Conservation (phyloP, 2,797 vertebrate species). For the Platalea minor region DNA sequence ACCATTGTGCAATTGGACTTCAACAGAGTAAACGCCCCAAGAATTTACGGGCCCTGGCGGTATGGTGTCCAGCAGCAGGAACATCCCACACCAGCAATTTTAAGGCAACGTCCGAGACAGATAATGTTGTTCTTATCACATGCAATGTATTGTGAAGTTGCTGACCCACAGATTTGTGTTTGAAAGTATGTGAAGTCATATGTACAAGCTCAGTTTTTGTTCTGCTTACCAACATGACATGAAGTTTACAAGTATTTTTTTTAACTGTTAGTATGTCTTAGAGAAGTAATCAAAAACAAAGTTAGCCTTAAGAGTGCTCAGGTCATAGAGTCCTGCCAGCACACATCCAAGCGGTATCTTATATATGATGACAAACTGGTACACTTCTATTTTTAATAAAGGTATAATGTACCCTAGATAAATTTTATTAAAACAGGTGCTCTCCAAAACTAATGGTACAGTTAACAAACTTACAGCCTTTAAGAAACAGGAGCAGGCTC, state of each 20-base stretch:
- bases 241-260: not conserved
- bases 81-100: not conserved
- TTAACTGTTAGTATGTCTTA: not conserved
- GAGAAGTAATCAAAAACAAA: not conserved
- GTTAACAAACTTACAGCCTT: not conserved
- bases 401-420: not conserved
- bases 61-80: not conserved
- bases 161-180: not conserved
- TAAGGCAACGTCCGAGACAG: not conserved
- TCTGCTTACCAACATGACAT: not conserved
- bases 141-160: not conserved
- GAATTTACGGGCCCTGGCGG: not conserved
- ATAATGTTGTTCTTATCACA: not conserved
- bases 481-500: not conserved
- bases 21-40: not conserved
- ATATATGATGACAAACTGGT: not conserved
- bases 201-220: rapidly evolving
- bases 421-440: not conserved
- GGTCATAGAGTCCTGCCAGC: not conserved
- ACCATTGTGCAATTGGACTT: not conserved
- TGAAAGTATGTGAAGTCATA: not conserved
- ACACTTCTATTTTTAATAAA: not conserved
- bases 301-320: not conserved
- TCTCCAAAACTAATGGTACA: not conserved
- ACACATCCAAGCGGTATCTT: not conserved